phyloP scores from a whole-genome alignment of 30 jellyfish, hydroid and myxozoan species.

The Cassiopea xamachana region DNA sequence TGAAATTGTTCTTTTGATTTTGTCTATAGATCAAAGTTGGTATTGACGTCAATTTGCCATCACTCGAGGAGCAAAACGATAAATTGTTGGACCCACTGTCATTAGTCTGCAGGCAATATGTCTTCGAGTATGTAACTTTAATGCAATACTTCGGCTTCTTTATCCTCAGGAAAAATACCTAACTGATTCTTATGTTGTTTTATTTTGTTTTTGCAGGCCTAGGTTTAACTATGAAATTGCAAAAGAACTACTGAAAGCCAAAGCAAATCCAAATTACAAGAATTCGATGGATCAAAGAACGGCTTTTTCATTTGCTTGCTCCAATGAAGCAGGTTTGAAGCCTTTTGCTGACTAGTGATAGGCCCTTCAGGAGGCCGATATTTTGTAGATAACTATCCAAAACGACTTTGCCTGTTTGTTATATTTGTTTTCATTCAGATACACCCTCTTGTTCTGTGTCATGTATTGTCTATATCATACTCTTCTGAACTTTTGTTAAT shows the following conservation, averaged over 20 bases:
- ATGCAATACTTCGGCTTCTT: no score
- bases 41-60: slow-evolving; percentile 15
- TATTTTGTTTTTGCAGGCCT: slow-evolving; percentile 1
- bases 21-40: slow-evolving; percentile 50
- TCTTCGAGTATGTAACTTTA: no score
- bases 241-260: slow-evolving; percentile 9
- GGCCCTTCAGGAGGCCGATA: no score
- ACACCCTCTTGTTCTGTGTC: no score
- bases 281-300: slow-evolving; percentile 33
- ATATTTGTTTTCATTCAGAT: no score
- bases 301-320: slow-evolving; percentile 46
- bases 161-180: no score
- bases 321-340: slow-evolving; percentile 9
- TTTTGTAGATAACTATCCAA: no score
- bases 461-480: no score
- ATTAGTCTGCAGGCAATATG: slow-evolving; percentile 40
- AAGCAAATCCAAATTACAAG: slow-evolving; percentile 28
- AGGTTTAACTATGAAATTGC: background rate
- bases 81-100: slow-evolving; percentile 28
- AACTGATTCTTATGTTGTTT: no score
- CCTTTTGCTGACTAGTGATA: background rate
- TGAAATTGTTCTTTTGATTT: background rate
- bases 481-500: no score
- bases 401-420: no score
- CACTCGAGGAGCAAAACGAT: slow-evolving; percentile 51